Base-by-base conservation (phyloP, 1,140 invertebrate species). In the Drosophila mojavensis region DNA sequence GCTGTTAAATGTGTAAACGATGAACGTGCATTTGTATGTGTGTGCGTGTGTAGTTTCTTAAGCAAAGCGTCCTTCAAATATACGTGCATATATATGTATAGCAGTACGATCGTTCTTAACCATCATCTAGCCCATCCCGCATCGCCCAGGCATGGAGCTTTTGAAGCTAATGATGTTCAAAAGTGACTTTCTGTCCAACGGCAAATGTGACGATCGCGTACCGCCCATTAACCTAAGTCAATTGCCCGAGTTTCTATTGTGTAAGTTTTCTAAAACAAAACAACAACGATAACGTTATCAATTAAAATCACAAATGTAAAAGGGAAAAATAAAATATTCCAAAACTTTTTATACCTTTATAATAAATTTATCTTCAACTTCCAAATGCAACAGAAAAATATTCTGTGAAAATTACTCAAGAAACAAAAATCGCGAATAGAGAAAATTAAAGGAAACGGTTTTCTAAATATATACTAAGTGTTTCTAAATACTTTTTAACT, bases 221-320 rank as follows among this genome's bases (percentile, higher is more conserved):
- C 95, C 95, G 68, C 95, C 95, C 72, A 95, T 95, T 81, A 94
- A 95, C 81, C 92, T 96, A 70, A 95, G 96, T 90, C 94, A 95
- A 91, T 94, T 96, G 64, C 96, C 96, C 2, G 95, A 96, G 91
- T 95, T 96, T 91, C 94, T 96, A 71, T 93, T 96, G 80, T 95
- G 96, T 96, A 95, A 94, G 90, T 92, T 39, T 4, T 15, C 9
- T 5, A 6, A 26, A 33, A 11, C 15, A 5, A 10, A 33, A 30
- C 20, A 30, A 13, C 15, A n/a, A n/a, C 43, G 7, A 17, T 17
- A 17, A 6, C 43, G 17, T 3, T 13, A 15, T 9, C 1, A 47
- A 2, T 9, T 4, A 7, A 3, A 47, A 0, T 11, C 9, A 4
- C 1, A 11, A 39, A 39, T 39, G 3, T 4, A 1, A 10, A 39